Evolutionary conservation across 2,797 vertebrate species (phyloP).

Genomic region (Cheracebus regulus): DNA sequence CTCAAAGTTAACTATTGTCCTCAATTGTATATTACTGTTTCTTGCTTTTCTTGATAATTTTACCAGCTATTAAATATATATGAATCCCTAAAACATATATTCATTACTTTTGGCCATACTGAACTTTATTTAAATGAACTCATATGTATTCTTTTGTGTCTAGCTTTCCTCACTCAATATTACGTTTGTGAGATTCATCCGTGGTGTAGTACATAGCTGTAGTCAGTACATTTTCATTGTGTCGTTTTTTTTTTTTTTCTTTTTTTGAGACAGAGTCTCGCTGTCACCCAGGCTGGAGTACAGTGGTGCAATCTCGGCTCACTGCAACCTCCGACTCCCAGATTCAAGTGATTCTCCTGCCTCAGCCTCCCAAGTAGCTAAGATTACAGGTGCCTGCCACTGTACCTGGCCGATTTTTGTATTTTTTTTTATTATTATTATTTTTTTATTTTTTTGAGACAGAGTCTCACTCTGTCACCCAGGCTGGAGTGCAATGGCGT

Average conservation of each 20-base stretch:
- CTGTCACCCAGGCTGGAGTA: too few species aligned
- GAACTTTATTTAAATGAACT: conserved; percentile 15
- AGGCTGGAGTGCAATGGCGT: neutral
- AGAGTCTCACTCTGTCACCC: neutral
- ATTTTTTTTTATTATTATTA: too few species aligned
- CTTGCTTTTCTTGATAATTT: conserved; percentile 39
- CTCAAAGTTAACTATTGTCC: conserved; percentile 27
- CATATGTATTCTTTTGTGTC: neutral
- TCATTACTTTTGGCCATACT: conserved; percentile 36
- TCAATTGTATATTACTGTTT: neutral
- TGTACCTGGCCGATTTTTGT: too few species aligned
- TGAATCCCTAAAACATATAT: neutral
- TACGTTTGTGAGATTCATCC: neutral
- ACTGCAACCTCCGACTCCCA: too few species aligned
- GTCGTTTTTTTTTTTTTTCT: too few species aligned
- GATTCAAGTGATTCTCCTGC: too few species aligned
- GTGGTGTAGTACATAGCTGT: neutral
- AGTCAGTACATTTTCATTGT: neutral
- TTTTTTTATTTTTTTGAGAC: neutral
- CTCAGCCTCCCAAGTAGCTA: too few species aligned
- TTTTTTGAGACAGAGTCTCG: too few species aligned
- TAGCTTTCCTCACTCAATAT: neutral
- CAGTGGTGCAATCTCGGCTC: too few species aligned
- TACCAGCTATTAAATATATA: neutral
- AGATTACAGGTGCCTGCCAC: too few species aligned